Evolutionary conservation across 2,113 vertebrate genomes (phyloP).

Genomic region (Poecile atricapillus): DNA sequence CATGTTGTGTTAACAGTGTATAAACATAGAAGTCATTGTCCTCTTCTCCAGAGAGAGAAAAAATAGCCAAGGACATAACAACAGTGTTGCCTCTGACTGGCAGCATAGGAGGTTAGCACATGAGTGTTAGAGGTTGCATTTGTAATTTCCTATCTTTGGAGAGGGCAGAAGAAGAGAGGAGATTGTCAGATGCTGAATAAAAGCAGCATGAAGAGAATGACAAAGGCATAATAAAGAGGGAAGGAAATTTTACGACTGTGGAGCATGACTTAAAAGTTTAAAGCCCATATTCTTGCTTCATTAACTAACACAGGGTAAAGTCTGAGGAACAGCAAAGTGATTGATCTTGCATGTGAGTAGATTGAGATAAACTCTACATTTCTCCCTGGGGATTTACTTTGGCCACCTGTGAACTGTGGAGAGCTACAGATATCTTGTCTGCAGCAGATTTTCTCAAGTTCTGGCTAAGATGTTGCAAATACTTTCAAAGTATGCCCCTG

Average conservation of each 20-base stretch:
- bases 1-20: background rate
- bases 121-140: background rate
- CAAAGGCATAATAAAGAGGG: background rate
- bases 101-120: background rate
- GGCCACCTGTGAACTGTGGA: background rate
- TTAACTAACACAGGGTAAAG: background rate
- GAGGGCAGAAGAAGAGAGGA: background rate
- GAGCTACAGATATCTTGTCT: background rate
- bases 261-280: background rate
- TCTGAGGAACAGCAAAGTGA: background rate
- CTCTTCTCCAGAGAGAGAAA: background rate
- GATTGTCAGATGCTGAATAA: background rate
- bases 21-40: background rate
- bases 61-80: background rate
- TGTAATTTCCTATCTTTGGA: background rate
- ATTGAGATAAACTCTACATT: background rate
- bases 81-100: background rate
- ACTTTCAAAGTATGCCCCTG: background rate
- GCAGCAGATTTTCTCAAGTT: background rate
- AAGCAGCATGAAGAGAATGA: background rate
- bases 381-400: background rate
- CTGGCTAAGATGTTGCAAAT: background rate
- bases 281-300: background rate
- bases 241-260: background rate
- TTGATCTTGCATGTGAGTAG: background rate